phyloP scores from a whole-genome alignment of 2,888 invertebrate species.

The Charanyca ferruginea region DNA sequence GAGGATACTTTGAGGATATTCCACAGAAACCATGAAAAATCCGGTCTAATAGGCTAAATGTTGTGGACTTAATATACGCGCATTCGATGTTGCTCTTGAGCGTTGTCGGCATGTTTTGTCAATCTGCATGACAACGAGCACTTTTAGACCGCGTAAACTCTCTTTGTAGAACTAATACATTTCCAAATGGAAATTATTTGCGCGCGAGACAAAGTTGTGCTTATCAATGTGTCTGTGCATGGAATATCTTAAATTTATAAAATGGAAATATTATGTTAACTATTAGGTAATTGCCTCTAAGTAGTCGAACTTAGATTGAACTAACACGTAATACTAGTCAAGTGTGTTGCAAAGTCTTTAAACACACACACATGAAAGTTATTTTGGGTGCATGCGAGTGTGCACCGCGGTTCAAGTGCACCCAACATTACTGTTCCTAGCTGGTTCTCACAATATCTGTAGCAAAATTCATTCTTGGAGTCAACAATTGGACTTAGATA shows the following conservation, averaged over 20 bases:
- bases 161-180: constrained; percentile 47
- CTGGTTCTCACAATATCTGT: constrained; percentile 58
- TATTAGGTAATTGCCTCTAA: constrained; percentile 12
- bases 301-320: constrained; percentile 32
- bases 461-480: constrained; percentile 86
- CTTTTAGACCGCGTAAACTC: constrained; percentile 51
- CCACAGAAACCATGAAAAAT: constrained; percentile 16
- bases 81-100: constrained; percentile 76
- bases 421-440: constrained; percentile 62
- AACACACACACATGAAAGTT: constrained; percentile 43
- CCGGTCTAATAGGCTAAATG: constrained; percentile 48
- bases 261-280: constrained; percentile 32
- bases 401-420: constrained; percentile 59
- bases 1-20: constrained; percentile 35
- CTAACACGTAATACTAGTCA: constrained; percentile 38
- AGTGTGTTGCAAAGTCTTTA: constrained; percentile 30
- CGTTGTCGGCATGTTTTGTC: constrained; percentile 86
- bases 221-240: constrained; percentile 70
- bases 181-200: constrained; percentile 30
- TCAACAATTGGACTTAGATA: constrained; percentile 86
- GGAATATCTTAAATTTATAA: constrained; percentile 50
- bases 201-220: constrained; percentile 52
- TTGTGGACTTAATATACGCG: constrained; percentile 63
- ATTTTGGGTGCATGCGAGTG: constrained; percentile 66
- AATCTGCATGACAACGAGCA: constrained; percentile 84